These are phyloP conservation scores for Formica exsecta DNA, from an alignment of 1,140 invertebrate species.

Conservation along the genomic window DNA sequence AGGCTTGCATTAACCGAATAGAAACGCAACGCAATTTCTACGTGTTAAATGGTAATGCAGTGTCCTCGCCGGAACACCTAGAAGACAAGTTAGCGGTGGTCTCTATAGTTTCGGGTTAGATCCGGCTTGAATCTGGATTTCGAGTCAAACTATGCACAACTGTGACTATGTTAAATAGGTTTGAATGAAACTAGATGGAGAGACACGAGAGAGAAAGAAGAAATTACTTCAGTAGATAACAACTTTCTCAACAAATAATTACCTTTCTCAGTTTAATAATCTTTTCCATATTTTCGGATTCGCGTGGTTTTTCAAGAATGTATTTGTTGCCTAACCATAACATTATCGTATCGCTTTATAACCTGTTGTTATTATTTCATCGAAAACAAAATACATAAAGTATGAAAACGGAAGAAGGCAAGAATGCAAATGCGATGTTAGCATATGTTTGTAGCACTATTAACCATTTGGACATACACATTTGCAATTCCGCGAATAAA, in stretches of 20 bases:
- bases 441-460: neutral
- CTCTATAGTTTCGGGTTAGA: constrained; percentile 36
- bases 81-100: constrained; percentile 25
- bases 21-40: constrained; percentile 13
- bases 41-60: constrained; percentile 21
- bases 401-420: neutral
- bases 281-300: neutral
- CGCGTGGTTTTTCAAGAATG: neutral
- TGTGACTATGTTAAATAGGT: constrained; percentile 6
- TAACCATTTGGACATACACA: constrained; percentile 25
- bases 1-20: neutral
- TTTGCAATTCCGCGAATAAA: constrained; percentile 35
- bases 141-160: neutral
- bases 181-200: constrained; percentile 3
- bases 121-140: constrained; percentile 36
- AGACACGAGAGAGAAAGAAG: neutral
- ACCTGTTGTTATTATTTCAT: neutral
- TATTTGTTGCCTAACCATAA: neutral
- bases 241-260: constrained; percentile 1
- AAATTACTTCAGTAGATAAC: neutral
- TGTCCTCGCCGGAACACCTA: constrained; percentile 14
- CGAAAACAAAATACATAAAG: neutral
- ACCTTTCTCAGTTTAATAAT: neutral
- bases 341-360: neutral
- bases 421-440: constrained; percentile 31